Base-by-base conservation (phyloP, 2,797 vertebrate species). In the Carduelis carduelis region DNA sequence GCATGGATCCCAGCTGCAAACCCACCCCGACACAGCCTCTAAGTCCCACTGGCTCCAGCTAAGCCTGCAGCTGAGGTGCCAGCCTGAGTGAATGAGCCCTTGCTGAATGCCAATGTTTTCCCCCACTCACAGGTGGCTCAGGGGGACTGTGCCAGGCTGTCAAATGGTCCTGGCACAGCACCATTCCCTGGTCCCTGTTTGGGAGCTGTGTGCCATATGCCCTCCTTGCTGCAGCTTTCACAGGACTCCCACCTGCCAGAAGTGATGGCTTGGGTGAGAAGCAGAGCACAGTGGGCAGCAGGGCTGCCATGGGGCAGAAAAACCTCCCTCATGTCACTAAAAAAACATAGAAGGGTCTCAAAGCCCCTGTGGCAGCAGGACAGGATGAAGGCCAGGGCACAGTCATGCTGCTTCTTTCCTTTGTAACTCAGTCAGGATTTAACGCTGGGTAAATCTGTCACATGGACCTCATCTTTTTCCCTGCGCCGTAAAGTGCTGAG, bases 381-480 rank as follows among this genome's bases (percentile, higher is more conserved):
- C 52, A 57, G 84, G 30, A 86, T 24, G 34, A 23, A 43, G 75
- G 60, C 75, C 69, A 70, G 76, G 60, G 50, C 47, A 43, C 35
- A 75, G 66, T 28, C 63, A 4, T 0, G 2, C 49, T 14, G 20
- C 84, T 60, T 10, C 37, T 63, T 64, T 53, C 5, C 1, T 63
- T 71, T 32, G 84, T 68, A 77, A 78, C 50, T 53, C 2, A 3
- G 83, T 81, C 63, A 66, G 86, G 89, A 94, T 89, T 95, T 96
- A 92, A 82, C 0, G 5, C 71, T 0, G 5, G 86, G 78, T 82
- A 77, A 92, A 87, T 32, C 82, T 70, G 49, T 84, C 9, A 18
- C 83, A 44, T 13, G 72, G 82, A 89, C 89, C 85, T 93, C 89
- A 57, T 88, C 95, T 85, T 89, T 85, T 65, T 78, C 39, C 59